A percentile compares a stretch with the other conserved stretches of the same genome.
Conservation (phyloP, 2,797 vertebrate genomes). For the Streptopelia turtur region DNA sequence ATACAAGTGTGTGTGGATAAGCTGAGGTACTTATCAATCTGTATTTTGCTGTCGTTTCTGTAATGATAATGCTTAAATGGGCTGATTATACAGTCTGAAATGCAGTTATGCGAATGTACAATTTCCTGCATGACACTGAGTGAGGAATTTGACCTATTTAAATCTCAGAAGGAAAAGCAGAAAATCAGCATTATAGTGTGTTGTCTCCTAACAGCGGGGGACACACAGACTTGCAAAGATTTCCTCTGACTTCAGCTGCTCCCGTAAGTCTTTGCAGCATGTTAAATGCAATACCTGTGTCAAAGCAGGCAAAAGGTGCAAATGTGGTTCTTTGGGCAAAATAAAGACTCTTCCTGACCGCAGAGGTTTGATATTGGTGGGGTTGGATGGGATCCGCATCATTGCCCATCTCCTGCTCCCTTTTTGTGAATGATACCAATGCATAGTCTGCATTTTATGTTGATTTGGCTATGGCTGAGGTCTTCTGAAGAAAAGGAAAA, state of each 20-base stretch:
- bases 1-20: background rate
- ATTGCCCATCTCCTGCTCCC: background rate
- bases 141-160: background rate
- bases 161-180: background rate
- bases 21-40: background rate
- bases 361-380: background rate
- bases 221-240: accelerated
- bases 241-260: background rate
- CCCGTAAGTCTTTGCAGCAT: accelerated
- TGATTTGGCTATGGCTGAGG: background rate
- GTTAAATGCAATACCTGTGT: background rate
- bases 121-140: background rate
- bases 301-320: background rate
- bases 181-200: background rate
- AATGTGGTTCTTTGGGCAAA: background rate
- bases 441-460: background rate
- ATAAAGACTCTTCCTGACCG: accelerated
- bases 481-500: background rate
- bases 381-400: accelerated
- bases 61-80: background rate
- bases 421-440: accelerated
- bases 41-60: background rate
- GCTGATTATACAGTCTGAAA: background rate
- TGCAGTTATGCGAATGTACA: background rate
- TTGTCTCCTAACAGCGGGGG: background rate